Evolutionary conservation across 2,888 invertebrate genomes (phyloP).

Genomic region (Eledone cirrhosa): DNA sequence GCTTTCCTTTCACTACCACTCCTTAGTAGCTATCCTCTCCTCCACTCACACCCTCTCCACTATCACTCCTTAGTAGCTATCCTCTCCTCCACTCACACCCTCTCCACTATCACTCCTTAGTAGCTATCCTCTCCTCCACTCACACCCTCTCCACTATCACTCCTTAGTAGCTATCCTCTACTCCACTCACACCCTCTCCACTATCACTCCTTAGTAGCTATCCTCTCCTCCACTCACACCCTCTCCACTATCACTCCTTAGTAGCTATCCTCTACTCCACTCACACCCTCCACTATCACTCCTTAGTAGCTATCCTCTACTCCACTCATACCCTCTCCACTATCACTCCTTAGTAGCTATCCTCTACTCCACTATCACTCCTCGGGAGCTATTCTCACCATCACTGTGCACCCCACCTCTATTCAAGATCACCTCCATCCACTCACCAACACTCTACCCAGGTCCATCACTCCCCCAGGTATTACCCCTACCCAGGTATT

Average conservation of each 20-base stretch:
- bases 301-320: neutral
- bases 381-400: no score
- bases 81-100: neutral
- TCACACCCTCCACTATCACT: neutral
- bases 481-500: no score
- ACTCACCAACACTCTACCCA: no score
- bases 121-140: neutral
- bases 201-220: neutral
- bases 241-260: neutral
- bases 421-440: no score
- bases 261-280: neutral
- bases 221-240: neutral
- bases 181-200: neutral
- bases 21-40: neutral
- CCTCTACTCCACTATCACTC: no score
- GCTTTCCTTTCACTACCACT: neutral
- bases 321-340: no score
- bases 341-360: no score
- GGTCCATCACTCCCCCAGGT: no score
- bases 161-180: neutral
- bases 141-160: neutral
- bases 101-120: neutral
- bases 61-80: neutral
- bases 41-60: neutral
- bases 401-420: no score